Evolutionary conservation across 2,113 vertebrate species (phyloP), one percentile per base, ranked within the genome.

Genomic region (Tupaia chinensis): DNA sequence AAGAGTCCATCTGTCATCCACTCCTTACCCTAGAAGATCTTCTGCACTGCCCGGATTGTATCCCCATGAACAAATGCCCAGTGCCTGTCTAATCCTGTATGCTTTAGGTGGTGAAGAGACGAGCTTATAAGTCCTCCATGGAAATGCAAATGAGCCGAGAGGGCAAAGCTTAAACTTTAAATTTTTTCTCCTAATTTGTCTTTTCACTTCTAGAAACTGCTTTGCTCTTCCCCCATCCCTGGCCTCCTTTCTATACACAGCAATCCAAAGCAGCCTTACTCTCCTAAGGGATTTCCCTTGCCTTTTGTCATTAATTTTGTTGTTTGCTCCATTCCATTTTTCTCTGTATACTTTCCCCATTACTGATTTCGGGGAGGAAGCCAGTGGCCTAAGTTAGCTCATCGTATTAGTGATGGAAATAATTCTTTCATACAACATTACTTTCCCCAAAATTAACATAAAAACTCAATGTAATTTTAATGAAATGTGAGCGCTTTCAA

Each of bases 401-500:
- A 56, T 20, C 16, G 0, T 86, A 44, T 34, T 68, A 14, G 32
- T 80, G 44, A 91, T 25, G 68, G 63, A 10, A 90, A 87, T 16
- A 87, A 77, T 74, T 27, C n/a, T 84, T 23, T 19, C 13, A 61
- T 79, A 56, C 74, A 80, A 76, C 54, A 23, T 20, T 32, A 87
- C 23, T 66, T 87, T 29, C 32, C 9, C 23, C 54, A 16, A 76
- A 87, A 76, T 80, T 89, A 83, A 86, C 60, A 72, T 69, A 61
- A 54, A 95, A 73, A 44, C 25, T 19, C 74, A 80, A 66, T 72
- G 60, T 7, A 76, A 27, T 83, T 73, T 19, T 11, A 69, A 44
- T 66, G 84, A 90, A 93, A 87, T 53, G 9, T 22, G 69, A 89
- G 44, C 19, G 61, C 27, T 91, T 95, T 25, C 65, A 94, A 85